Percentiles rank a stretch among this genome's conserved stretches.
Evolutionary conservation across 2,113 vertebrate genomes (phyloP).

Genomic region (Tragelaphus imberbis): DNA sequence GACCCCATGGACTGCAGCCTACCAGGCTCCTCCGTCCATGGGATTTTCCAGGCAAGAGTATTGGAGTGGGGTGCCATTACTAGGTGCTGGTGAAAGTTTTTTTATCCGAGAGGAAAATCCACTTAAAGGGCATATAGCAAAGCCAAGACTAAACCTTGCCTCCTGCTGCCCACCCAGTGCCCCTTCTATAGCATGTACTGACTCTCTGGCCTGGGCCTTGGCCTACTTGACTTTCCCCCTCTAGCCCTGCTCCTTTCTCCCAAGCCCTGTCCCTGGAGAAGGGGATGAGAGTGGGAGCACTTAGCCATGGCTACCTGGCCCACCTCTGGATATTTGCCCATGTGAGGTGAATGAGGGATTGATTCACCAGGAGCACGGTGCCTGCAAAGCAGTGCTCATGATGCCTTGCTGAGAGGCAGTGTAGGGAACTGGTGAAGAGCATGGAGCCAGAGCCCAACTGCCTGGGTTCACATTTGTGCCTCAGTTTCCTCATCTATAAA

Average conservation of each 20-base stretch:
- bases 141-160: background rate
- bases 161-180: background rate
- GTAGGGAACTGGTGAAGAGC: background rate
- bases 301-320: background rate
- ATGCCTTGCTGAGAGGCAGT: background rate
- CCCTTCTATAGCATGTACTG: background rate
- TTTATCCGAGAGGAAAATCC: background rate
- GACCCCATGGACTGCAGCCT: no score
- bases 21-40: no score
- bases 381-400: background rate
- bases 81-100: background rate
- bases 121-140: background rate
- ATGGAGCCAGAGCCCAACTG: background rate
- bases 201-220: background rate
- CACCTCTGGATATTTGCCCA: background rate
- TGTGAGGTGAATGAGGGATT: background rate
- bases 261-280: background rate
- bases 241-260: background rate
- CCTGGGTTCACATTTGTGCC: background rate
- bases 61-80: background rate
- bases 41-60: no score
- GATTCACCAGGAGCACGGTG: background rate
- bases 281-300: background rate
- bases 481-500: conserved; percentile 32
- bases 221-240: background rate